Conservation (phyloP, 92 coral and sea anemone species). For the Epizoanthus ramosus region DNA sequence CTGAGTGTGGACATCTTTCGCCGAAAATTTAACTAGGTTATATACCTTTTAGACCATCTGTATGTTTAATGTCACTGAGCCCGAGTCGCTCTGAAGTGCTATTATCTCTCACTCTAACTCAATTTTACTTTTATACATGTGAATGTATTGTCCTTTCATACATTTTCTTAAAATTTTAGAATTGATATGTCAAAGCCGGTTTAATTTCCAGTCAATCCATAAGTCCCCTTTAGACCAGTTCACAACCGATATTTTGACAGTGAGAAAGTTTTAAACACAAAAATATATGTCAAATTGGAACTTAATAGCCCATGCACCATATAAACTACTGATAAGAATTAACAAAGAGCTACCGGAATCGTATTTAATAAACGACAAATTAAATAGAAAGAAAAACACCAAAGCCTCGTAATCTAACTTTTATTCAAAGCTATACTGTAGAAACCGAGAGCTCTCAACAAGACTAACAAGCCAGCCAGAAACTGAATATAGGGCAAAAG, state of each 20-base stretch:
- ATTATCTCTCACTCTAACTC: too few species aligned
- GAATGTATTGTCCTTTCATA: too few species aligned
- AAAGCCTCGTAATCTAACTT: neutral
- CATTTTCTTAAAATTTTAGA: too few species aligned
- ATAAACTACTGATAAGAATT: neutral
- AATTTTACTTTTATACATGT: too few species aligned
- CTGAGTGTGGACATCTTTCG: neutral
- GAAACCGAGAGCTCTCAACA: neutral
- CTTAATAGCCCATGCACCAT: neutral
- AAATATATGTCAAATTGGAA: neutral
- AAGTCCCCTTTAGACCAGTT: neutral
- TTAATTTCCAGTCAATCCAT: too few species aligned
- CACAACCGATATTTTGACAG: slow-evolving; percentile 9
- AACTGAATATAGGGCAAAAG: too few species aligned
- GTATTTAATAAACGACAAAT: slow-evolving; percentile 1
- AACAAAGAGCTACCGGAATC: slow-evolving; percentile 8
- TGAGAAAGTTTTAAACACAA: neutral
- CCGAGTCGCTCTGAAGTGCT: too few species aligned
- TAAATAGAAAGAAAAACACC: neutral
- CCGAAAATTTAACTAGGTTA: neutral
- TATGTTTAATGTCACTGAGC: too few species aligned
- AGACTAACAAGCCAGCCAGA: too few species aligned
- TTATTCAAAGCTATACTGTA: neutral
- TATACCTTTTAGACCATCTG: too few species aligned
- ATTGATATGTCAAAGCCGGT: too few species aligned